phyloP scores from a whole-genome alignment of 2,113 vertebrate species.

The Tapirus terrestris region DNA sequence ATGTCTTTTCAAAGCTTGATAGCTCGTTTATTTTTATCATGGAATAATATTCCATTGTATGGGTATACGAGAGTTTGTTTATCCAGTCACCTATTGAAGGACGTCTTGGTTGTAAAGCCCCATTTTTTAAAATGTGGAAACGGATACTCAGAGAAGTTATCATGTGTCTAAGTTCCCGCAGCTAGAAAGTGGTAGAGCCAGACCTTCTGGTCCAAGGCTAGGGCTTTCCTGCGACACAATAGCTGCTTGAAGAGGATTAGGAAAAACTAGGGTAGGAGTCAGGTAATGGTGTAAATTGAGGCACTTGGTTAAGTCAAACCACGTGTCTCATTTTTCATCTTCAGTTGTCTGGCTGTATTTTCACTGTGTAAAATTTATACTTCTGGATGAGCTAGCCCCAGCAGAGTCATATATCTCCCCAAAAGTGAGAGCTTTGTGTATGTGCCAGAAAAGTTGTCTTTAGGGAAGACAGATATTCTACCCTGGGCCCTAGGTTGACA shows the following conservation, averaged over 20 bases:
- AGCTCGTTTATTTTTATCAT: neutral
- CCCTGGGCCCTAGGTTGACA: no score
- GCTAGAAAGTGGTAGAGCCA: neutral
- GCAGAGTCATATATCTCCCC: neutral
- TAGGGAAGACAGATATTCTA: neutral
- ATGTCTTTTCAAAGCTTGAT: neutral
- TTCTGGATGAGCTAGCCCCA: neutral
- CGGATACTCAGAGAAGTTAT: neutral
- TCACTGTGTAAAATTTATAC: neutral
- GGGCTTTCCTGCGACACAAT: neutral
- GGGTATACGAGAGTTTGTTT: neutral
- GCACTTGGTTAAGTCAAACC: neutral
- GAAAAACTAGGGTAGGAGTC: neutral
- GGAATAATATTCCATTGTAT: neutral
- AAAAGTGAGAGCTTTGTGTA: neutral
- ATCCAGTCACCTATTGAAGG: neutral
- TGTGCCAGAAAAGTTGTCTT: neutral
- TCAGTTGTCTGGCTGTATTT: neutral
- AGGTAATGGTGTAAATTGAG: neutral
- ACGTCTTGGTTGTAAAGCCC: neutral
- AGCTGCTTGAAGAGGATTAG: neutral
- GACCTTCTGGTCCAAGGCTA: neutral
- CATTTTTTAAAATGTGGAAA: neutral
- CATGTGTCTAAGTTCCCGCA: neutral
- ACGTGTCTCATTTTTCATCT: neutral